phyloP scores from a whole-genome alignment of 1,140 invertebrate genomes.

The Ctenoplectra terminalis region DNA sequence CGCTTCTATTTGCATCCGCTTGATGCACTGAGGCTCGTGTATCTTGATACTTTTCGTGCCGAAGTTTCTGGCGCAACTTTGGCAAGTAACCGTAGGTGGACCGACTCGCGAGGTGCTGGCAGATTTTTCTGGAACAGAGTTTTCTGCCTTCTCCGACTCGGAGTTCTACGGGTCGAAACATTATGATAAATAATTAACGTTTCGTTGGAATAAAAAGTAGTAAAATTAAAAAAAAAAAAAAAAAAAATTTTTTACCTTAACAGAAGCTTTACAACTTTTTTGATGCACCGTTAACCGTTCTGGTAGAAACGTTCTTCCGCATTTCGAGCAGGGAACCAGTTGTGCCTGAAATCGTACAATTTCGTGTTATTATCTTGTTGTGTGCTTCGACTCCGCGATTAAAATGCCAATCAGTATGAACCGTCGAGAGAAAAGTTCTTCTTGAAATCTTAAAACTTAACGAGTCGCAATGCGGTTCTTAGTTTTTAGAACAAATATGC shows the following conservation, averaged over 20 bases:
- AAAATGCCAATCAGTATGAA: not conserved
- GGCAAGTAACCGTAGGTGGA: constrained; percentile 84
- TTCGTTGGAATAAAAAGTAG: not conserved
- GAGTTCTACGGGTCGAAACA: constrained; percentile 26
- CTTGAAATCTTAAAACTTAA: constrained; percentile 28
- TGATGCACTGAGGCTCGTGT: constrained; percentile 91
- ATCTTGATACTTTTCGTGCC: constrained; percentile 88
- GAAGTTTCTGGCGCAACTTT: constrained; percentile 89
- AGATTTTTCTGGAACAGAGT: constrained; percentile 85
- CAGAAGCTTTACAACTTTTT: constrained; percentile 83
- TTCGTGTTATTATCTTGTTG: not conserved
- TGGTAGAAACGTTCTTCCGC: constrained; percentile 87
- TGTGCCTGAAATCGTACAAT: constrained; percentile 74
- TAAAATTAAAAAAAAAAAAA: not conserved
- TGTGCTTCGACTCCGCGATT: not conserved
- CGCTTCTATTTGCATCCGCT: constrained; percentile 88
- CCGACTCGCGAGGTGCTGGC: constrained; percentile 83
- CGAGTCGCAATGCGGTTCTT: constrained; percentile 49
- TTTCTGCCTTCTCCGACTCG: constrained; percentile 30
- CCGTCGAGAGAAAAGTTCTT: not conserved
- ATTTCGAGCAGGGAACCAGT: constrained; percentile 87
- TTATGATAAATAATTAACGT: not conserved
- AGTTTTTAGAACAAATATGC: constrained; percentile 42
- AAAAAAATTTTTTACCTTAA: constrained; percentile 77
- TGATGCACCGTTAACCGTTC: constrained; percentile 88